Base-by-base conservation (phyloP, 2,888 invertebrate genomes). In the Cephus pulcher region DNA sequence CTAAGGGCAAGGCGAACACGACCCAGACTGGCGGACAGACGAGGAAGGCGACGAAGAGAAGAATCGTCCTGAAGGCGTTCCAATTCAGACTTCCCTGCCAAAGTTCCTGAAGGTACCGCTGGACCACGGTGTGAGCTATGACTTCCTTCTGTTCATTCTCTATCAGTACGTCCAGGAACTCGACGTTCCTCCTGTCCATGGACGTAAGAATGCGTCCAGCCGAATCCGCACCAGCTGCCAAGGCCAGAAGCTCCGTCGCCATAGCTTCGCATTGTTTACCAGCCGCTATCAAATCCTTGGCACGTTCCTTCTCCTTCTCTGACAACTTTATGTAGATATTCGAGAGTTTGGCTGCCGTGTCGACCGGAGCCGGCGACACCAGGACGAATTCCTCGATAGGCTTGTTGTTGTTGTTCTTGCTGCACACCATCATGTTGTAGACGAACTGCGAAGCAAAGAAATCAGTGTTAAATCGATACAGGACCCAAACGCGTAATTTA, bases 61-160 rank as follows among this genome's bases (percentile, higher is more conserved):
- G 94, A 92, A 99, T 95, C 88, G 97, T 98, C 93, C 98, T 96
- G 95, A 98, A 97, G 84, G 97, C 97, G 78, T 98, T 96, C 99
- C 99, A 99, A 86, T 97, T 97, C 88, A 99, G 94, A 85, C 97
- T 96, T 80, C 99, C 99, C 90, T 98, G 96, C 99, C 99, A 99
- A 85, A 99, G 95, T 94, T 99, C 99, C 95, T 97, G 93, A 86
- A 98, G 95, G 93, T 99, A 98, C 92, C 98, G 96, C 93, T 99
- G 99, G 77, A 99, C 98, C 80, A 98, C 98, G 1, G 98, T 98
- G 91, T 99, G 99, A 1, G 99, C 97, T 81, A 99, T 98, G 86
- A 97, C 97, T 93, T 98, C 98, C 91, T 99, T 99, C 91, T 99
- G 99, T 91, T 99, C 99, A 90, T 98, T 98, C 92, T 99, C 99